Percentiles rank a stretch among this genome's conserved stretches.
Evolutionary conservation across 2,113 vertebrate species (phyloP).

Genomic region (Lichenostomus cassidix): DNA sequence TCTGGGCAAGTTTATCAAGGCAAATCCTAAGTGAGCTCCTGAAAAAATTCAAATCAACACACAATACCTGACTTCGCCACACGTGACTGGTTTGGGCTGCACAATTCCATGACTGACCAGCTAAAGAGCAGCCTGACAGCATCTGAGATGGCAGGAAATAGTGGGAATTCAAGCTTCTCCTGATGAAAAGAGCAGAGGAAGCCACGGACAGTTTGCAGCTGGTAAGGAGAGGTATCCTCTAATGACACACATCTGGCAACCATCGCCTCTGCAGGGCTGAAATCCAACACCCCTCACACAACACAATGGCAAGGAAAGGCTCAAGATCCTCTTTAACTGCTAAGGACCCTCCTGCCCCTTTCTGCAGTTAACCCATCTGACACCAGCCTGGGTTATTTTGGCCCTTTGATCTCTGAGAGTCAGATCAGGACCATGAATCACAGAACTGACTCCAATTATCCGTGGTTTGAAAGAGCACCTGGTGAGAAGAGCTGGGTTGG

Average conservation of each 20-base stretch:
- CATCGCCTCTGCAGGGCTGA: neutral
- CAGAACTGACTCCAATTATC: neutral
- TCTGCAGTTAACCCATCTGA: neutral
- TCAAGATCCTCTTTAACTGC: neutral
- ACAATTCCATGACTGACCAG: neutral
- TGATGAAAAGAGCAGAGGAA: neutral
- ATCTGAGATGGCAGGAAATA: neutral
- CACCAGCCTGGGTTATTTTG: neutral
- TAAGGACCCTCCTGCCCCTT: neutral
- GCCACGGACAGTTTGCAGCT: neutral
- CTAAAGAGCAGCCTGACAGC: neutral
- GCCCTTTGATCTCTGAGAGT: neutral
- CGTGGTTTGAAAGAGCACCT: neutral
- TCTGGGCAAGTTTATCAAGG: neutral
- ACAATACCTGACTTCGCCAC: neutral
- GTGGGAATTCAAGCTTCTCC: neutral
- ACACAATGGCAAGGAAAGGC: neutral
- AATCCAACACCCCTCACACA: neutral
- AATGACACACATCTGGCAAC: slow-evolving; percentile 14
- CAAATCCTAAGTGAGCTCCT: neutral
- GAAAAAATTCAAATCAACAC: neutral
- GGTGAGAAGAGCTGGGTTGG: neutral
- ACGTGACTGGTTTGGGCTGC: neutral
- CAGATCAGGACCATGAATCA: neutral
- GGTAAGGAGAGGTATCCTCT: neutral